These are phyloP conservation scores for Pempheris klunzingeri DNA, from an alignment of 2,797 vertebrate genomes.

Conservation along the genomic window DNA sequence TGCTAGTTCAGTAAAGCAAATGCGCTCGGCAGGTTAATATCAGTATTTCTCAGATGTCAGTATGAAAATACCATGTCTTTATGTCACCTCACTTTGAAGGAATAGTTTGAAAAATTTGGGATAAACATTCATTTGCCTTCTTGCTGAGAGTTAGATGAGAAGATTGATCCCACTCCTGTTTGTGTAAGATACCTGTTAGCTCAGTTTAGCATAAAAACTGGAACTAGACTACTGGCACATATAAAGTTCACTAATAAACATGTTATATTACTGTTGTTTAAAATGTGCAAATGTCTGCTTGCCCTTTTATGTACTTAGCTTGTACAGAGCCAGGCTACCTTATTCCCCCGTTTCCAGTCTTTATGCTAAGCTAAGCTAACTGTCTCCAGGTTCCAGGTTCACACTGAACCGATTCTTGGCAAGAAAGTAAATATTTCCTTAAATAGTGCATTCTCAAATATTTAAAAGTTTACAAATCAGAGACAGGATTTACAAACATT, in stretches of 20 bases:
- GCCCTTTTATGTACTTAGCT: neutral
- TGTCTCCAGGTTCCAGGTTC: too few species aligned
- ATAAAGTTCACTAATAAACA: neutral
- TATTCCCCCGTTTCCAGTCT: neutral
- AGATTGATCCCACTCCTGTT: neutral
- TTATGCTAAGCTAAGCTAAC: neutral
- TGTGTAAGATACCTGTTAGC: neutral
- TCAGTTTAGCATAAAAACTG: neutral
- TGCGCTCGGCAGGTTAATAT: slow-evolving; percentile 25
- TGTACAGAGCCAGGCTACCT: neutral
- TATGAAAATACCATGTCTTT: neutral
- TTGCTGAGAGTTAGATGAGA: neutral
- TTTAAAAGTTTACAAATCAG: too few species aligned
- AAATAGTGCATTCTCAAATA: neutral
- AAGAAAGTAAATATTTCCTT: neutral
- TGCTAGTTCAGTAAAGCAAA: slow-evolving; percentile 35
- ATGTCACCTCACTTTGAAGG: neutral
- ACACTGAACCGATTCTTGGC: too few species aligned
- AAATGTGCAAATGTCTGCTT: neutral
- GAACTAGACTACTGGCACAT: neutral
- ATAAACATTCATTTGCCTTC: neutral
- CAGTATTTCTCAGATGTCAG: slow-evolving; percentile 11
- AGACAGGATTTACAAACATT: neutral
- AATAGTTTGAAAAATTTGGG: neutral
- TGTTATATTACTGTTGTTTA: neutral